A percentile compares a stretch with the other conserved stretches of the same genome.
Evolutionary conservation across 2,888 invertebrate genomes (phyloP).

Genomic region (Mamestra brassicae): DNA sequence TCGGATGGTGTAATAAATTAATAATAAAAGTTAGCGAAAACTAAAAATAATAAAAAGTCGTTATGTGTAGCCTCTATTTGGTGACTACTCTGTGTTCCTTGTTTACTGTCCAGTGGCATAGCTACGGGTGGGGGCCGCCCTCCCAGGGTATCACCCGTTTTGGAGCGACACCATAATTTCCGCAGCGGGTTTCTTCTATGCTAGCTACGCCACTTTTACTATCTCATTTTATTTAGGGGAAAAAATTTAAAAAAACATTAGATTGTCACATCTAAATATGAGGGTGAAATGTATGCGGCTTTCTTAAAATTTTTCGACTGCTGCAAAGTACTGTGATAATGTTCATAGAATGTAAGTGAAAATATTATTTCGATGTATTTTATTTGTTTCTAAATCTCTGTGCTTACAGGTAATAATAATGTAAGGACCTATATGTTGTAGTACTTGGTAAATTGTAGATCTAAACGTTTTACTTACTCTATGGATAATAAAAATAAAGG

Average conservation of each 20-base stretch:
- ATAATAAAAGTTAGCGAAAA: no score
- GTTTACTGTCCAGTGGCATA: background rate
- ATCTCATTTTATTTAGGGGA: background rate
- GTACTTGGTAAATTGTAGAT: constrained; percentile 43
- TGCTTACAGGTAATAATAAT: constrained; percentile 40
- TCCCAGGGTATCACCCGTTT: no score
- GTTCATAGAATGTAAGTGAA: constrained; percentile 67
- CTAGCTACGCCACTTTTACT: background rate
- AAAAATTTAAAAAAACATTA: background rate
- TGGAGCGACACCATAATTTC: no score
- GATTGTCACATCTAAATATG: constrained; percentile 20
- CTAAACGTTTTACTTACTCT: constrained; percentile 35
- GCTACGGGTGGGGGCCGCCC: no score
- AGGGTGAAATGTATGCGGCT: constrained; percentile 48
- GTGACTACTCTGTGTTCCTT: constrained; percentile 21
- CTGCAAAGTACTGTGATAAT: constrained; percentile 72
- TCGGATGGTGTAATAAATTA: no score
- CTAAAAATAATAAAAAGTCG: no score
- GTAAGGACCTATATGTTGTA: constrained; percentile 33
- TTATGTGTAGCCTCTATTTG: constrained; percentile 13
- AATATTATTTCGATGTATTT: constrained; percentile 51
- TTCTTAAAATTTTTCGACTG: constrained; percentile 40
- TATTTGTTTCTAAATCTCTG: constrained; percentile 46
- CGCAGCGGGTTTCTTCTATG: no score
- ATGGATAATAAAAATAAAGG: constrained; percentile 54